A percentile compares a stretch with the other conserved stretches of the same genome.
These are phyloP conservation scores for Aplysina aerophoba DNA, from an alignment of 37 sponge, comb jelly and placozoan genomes.

Conservation along the genomic window DNA sequence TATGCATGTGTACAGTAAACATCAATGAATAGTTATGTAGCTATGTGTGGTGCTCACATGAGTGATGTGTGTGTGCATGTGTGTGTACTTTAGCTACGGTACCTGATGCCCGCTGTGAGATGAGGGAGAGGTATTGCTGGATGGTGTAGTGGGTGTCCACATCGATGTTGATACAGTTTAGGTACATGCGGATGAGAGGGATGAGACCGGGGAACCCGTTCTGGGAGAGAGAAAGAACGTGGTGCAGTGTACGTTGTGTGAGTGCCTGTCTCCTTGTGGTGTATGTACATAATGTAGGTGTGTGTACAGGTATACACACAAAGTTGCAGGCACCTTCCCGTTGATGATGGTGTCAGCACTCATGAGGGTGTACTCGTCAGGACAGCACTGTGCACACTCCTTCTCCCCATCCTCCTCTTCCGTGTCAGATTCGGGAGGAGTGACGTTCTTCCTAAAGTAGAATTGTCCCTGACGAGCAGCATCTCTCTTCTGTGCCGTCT, in stretches of 20 bases:
- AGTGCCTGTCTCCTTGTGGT: neutral
- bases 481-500: conserved; percentile 72
- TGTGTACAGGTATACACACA: neutral
- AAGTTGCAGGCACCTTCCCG: conserved; percentile 66
- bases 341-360: conserved; percentile 88
- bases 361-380: conserved; percentile 77
- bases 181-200: conserved; percentile 83
- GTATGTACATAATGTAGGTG: neutral
- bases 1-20: no score
- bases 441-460: conserved; percentile 81
- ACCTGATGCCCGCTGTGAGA: conserved; percentile 86
- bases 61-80: neutral
- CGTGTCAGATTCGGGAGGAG: conserved; percentile 60
- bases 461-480: conserved; percentile 76
- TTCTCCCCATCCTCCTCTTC: conserved; percentile 19
- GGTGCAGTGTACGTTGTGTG: neutral
- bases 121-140: conserved; percentile 65
- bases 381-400: conserved; percentile 28
- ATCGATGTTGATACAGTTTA: conserved; percentile 79
- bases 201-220: conserved; percentile 86
- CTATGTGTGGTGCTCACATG: neutral
- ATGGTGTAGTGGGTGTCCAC: conserved; percentile 85
- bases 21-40: no score
- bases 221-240: conserved; percentile 25
- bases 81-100: neutral